Base-by-base conservation (phyloP, 2,888 invertebrate species). In the Operophtera brumata region DNA sequence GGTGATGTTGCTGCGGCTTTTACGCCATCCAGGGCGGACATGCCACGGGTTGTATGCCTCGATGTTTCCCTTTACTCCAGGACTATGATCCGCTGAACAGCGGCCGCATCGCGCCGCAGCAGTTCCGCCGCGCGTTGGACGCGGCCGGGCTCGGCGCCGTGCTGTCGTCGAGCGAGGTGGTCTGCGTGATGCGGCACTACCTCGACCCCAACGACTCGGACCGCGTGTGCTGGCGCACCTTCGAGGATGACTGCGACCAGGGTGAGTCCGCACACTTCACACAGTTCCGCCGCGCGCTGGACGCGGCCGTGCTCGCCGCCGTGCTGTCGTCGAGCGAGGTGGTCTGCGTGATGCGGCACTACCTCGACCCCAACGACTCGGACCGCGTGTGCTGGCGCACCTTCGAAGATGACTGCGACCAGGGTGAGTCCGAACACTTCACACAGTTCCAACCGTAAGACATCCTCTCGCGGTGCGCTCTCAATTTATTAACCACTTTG, bases 381-480 rank as follows among this genome's bases (percentile, higher is more conserved):
- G 88, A 91, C 48, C 91, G 93, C 47, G 90, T 95, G 39, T 93
- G 94, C 76, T 96, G 96, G 95, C 91, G 92, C 54, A 93, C 93
- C 14, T 96, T 96, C 75, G 94, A 94, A 70, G 94, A 94, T 68
- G 95, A 96, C 76, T 92, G 96, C 62, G 94, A 96, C 71, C 93
- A 93, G 72, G 95, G 94, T 94, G 20, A 44, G 20, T 20, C 34
- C 8, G 30, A 20, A 1, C 6, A 9, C 13, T 11, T 12, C 6
- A 9, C 35, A 45, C 6, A 5, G 20, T 20, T 20, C 20, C 2
- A 20, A 20, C 20, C 20, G 20, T 20, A 2, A 2, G 20, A 3
- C 20, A 20, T 20, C 4, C 4, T 20, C 20, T 20, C 4, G 20
- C 20, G 2, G 20, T 20, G 20, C 20, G 20, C 20, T 20, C 20